Percentiles rank a stretch among this genome's conserved stretches.
Evolutionary conservation across 2,113 vertebrate genomes (phyloP).

Genomic region (Cyprinodon brontotheroides): DNA sequence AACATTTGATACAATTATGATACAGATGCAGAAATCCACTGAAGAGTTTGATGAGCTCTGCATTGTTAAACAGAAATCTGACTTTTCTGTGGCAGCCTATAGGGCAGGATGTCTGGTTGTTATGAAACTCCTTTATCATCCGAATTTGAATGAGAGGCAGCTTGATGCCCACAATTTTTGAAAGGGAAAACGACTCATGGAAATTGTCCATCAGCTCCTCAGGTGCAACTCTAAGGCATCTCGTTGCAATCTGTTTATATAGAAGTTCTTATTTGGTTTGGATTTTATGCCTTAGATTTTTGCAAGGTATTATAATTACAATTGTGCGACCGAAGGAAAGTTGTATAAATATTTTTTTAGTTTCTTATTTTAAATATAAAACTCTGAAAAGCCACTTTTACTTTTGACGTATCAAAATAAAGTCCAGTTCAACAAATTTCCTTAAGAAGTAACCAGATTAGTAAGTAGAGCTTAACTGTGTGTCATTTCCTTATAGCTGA

Average conservation of each 20-base stretch:
- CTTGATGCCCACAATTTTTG: slow-evolving; percentile 60
- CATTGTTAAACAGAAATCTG: slow-evolving; percentile 1
- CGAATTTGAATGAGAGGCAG: slow-evolving; percentile 65
- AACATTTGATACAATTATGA: not conserved
- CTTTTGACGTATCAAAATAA: too few relatives aligned
- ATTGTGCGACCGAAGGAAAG: too few relatives aligned
- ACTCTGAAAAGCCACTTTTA: not conserved
- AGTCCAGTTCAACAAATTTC: too few relatives aligned
- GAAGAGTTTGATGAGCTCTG: not conserved
- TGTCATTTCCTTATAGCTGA: too few relatives aligned
- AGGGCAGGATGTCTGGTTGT: not conserved
- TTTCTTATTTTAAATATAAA: not conserved
- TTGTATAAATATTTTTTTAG: not conserved
- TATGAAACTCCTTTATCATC: slow-evolving; percentile 22
- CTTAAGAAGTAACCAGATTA: too few relatives aligned
- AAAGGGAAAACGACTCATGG: slow-evolving; percentile 77
- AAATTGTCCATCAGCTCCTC: slow-evolving; percentile 56
- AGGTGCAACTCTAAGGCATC: slow-evolving; percentile 52
- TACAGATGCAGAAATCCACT: not conserved
- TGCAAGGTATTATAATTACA: too few relatives aligned
- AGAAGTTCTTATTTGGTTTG: not conserved
- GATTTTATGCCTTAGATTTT: not conserved
- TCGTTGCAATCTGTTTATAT: slow-evolving; percentile 11
- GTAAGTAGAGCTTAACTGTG: too few relatives aligned
- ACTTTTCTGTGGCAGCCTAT: not conserved